Evolutionary conservation across 2,888 invertebrate genomes (phyloP).

Genomic region (Kryphioiulus occultus): DNA sequence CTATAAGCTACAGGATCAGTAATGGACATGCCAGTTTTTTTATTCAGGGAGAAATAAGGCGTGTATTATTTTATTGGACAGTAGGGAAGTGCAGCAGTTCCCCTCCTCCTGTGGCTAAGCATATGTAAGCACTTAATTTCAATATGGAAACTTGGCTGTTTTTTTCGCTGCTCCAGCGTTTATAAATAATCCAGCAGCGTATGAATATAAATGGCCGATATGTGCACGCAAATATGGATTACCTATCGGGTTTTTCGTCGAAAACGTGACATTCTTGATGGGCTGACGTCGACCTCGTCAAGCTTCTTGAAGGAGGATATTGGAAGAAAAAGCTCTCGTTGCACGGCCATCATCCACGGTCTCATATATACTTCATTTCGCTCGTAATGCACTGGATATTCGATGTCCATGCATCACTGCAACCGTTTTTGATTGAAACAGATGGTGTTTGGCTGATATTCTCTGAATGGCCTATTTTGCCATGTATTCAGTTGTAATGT

Average conservation of each 20-base stretch:
- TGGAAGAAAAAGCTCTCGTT: neutral
- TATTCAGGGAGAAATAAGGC: neutral
- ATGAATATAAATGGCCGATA: neutral
- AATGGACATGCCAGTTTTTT: conserved; percentile 6
- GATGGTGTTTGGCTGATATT: conserved; percentile 44
- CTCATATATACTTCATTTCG: conserved; percentile 2
- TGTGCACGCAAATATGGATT: neutral
- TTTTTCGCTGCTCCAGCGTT: neutral
- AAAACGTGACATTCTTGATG: neutral
- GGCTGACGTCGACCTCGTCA: neutral
- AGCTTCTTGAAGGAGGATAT: neutral
- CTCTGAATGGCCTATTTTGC: conserved; percentile 15
- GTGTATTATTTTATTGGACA: neutral
- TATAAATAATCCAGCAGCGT: neutral
- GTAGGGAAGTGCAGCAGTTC: neutral
- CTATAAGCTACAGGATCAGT: neutral
- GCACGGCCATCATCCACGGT: neutral
- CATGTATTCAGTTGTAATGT: conserved; percentile 33
- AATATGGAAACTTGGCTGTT: conserved; percentile 14
- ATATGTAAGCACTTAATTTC: neutral
- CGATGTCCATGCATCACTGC: conserved; percentile 18
- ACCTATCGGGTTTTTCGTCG: neutral
- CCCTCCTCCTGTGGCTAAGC: neutral
- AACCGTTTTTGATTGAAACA: conserved; percentile 43
- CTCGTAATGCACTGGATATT: conserved; percentile 31